Base-by-base conservation (phyloP, 2,113 vertebrate genomes). In the Hipposideros armiger region DNA sequence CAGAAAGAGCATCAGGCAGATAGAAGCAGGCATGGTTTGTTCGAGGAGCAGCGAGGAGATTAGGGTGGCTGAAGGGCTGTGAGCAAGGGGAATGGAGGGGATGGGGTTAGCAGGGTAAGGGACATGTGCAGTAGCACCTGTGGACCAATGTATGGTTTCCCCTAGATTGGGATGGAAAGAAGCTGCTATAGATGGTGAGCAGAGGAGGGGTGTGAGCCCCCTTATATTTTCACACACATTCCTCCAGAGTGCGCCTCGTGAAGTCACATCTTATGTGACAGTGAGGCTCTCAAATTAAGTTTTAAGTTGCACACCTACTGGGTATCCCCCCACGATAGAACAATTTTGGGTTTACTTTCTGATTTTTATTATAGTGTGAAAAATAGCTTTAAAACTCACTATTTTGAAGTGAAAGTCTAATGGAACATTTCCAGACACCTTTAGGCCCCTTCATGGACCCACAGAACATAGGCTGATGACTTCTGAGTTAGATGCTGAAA, bases 101-200 rank as follows among this genome's bases (percentile, higher is more conserved):
- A 7, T 7, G 58, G 45, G 11, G n/a, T 69, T 47, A 40, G 13
- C 84, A 80, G 36, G 40, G 40, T 4, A 28, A 50, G 36, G 16
- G 7, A 1, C 2, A 0, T 13, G 28, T 3, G 3, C 4, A 15
- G 13, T 13, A 72, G 60, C 26, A 17, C 22, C 69, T 40, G 42
- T 32, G 60, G 70, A 24, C 17, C 50, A 60, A 1, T 4, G 22
- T 40, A 50, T 40, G 11, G 36, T 45, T 74, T 67, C 54, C 50
- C 28, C 19, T 28, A 13, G 2, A 74, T 4, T 5, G 15, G 16
- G 28, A 42, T 14, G 30, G 60, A 15, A 32, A 62, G 40, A 47
- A 76, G 26, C 28, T 24, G 58, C 1, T 24, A 16, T 11, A 52
- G 16, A 52, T 2, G 28, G 4, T 36, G 62, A 81, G 14, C 1